phyloP scores from a whole-genome alignment of 1,140 invertebrate species.

The Nephotettix cincticeps region DNA sequence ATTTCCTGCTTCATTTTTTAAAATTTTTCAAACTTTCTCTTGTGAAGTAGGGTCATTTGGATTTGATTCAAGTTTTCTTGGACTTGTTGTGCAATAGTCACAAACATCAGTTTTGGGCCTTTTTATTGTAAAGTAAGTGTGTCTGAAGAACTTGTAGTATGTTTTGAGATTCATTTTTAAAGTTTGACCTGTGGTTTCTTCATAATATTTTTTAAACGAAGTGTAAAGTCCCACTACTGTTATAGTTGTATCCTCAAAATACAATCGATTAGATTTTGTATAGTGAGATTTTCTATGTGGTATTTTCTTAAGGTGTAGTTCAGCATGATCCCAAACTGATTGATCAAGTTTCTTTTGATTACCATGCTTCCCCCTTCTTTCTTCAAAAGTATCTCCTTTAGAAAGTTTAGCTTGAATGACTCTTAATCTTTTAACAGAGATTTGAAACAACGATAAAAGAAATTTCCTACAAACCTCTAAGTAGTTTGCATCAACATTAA shows the following conservation, averaged over 20 bases:
- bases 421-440: neutral
- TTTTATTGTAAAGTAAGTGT: slow-evolving; percentile 8
- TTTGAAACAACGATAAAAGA: neutral
- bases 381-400: neutral
- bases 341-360: neutral
- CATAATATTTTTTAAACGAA: neutral
- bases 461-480: neutral
- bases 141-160: no score
- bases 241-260: slow-evolving; percentile 8
- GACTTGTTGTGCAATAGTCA: slow-evolving; percentile 23
- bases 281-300: slow-evolving; percentile 9
- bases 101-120: slow-evolving; percentile 26
- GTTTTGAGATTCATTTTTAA: slow-evolving; percentile 21
- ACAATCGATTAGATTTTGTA: slow-evolving; percentile 17
- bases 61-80: slow-evolving; percentile 15
- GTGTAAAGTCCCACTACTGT: neutral
- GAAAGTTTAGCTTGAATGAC: slow-evolving; percentile 6
- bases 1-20: slow-evolving; percentile 18
- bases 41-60: slow-evolving; percentile 20
- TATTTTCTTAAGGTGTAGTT: slow-evolving; percentile 11
- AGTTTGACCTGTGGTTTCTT: no score
- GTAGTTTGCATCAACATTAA: neutral
- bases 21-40: slow-evolving; percentile 10
- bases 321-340: neutral
- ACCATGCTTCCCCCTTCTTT: no score